Base-by-base conservation (phyloP, 2,113 vertebrate genomes). In the Columbina picui region DNA sequence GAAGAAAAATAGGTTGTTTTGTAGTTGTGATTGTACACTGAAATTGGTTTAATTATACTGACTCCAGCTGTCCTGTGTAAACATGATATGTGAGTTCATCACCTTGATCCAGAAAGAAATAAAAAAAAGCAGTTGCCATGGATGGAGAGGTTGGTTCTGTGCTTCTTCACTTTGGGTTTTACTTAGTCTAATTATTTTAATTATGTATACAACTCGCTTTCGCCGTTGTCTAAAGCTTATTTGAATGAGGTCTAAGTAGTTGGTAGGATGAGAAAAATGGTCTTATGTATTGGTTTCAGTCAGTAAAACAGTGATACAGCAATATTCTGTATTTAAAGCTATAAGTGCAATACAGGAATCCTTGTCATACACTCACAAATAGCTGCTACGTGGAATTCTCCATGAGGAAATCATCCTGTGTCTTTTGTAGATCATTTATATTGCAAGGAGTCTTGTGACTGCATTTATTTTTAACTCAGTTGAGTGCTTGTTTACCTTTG, bases 371-470 rank as follows among this genome's bases (percentile, higher is more conserved):
- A 3, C 20, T 65, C 47, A 7, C 36, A 68, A 19, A 47, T n/a
- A 70, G 77, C 77, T 93, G 81, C 73, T 74, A 2, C 12, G 29
- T 87, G 74, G 50, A 68, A 27, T 50, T 45, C 30, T 78, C 53
- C 0, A 0, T 27, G 53, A 95, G 49, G 57, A 84, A 84, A 61
- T 79, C n/a, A 38, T 83, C 61, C 45, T 10, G 5, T 75, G 69
- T 83, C 84, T 93, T 89, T 68, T 59, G 68, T 67, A 80, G 85
- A 41, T 68, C 0, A 0, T 56, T 84, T 57, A 4, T 73, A 38
- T 89, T 76, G 93, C 91, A 59, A 73, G 50, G 81, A 89, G 36
- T 87, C 75, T 69, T 85, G 81, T 96, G 94, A 91, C 81, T 90
- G 52, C 36, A 6, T 69, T 89, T 96, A 93, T 96, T 96, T 96